Evolutionary conservation across 2,797 vertebrate genomes (phyloP), one percentile per base, ranked within the genome.

Genomic region (Poecilia wingei): DNA sequence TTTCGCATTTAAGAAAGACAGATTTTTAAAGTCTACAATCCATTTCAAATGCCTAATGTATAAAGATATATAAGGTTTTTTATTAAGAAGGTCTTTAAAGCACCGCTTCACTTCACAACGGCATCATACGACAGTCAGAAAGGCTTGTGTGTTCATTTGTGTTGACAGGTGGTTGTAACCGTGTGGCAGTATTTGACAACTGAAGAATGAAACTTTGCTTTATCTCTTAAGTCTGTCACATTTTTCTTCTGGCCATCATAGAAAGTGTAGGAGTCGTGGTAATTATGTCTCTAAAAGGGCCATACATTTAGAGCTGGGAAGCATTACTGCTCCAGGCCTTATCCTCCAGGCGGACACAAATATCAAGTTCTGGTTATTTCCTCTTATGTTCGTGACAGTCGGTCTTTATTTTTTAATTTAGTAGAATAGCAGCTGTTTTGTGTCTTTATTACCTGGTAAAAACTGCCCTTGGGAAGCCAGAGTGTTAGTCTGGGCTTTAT

Each of bases 371-470:
- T 14, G 28, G 14, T 6, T 31, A 18, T 75, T 59, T 59, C 39
- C 53, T 28, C 73, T 36, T 39, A 36, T 1, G 8, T 77, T 68
- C 76, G 6, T 80, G 55, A 79, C 79, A 80, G 76, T 81, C 59
- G 49, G 51, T 72, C 69, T 82, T 73, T 45, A 76, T 82, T 71
- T 61, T 36, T 72, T 47, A 71, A 82, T 77, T 31, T 4, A 16
- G 66, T 76, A 10, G 1, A 74, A 78, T 25, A 80, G 76, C 77
- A 73, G 81, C 77, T 82, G 74, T 36, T 66, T 59, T 61, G 78
- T 82, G 59, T 72, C 31, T 72, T 82, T 45, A 83, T 78, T 79
- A 51, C 74, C 66, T 51, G 57, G 7, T 70, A 45, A 25, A 73
- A 66, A 85, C 7, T 83, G 72, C 31, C 49, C 72, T 43, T 59